Base-by-base conservation (phyloP, 2,113 vertebrate genomes). In the Corythoichthys intestinalis region DNA sequence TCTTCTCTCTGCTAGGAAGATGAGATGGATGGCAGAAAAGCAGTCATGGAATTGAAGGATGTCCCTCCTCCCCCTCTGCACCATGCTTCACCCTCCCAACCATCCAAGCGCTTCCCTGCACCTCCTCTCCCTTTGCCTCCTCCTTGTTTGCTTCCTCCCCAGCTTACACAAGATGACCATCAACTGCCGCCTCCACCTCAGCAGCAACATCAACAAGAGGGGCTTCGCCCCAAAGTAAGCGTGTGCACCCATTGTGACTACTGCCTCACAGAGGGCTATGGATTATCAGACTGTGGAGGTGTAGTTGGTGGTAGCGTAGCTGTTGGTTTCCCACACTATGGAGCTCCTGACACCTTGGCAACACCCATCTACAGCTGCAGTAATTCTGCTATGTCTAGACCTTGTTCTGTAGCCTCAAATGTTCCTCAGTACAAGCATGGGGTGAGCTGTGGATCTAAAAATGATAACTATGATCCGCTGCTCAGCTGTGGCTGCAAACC, bases 171-270 rank as follows among this genome's bases (percentile, higher is more conserved):
- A 85, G 82, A 90, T 73, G 83, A 90, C 77, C 91, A 73, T 80
- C 91, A 82, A 72, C 80, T 93, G 70, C 93, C 92, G 60, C 91
- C 48, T 47, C 59, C 52, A 48, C 54, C 87, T 44, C 41, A 44
- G 74, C 66, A 87, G 76, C 87, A 88, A 69, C 81, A 92, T 72
- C 93, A 93, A 60, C 92, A 92, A 83, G 90, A 90, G 70, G 71
- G 93, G 71, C 85, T 57, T 75, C 81, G 88, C 88, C 92, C 93
- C 77, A 95, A 96, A 93, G 96, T 99, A 97, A 99, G 96, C 94
- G 90, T 92, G 79, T 96, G 94, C 87, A 85, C 93, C 81, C 93
- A 90, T 84, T 96, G 95, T 79, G 83, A 91, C 62, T 68, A 74
- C 35, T 84, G 85, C 76, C 74, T 64, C 76, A 91, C 69, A 86